These are phyloP conservation scores for Heteromyza rotundicornis DNA, from an alignment of 2,888 invertebrate species.

Conservation along the genomic window DNA sequence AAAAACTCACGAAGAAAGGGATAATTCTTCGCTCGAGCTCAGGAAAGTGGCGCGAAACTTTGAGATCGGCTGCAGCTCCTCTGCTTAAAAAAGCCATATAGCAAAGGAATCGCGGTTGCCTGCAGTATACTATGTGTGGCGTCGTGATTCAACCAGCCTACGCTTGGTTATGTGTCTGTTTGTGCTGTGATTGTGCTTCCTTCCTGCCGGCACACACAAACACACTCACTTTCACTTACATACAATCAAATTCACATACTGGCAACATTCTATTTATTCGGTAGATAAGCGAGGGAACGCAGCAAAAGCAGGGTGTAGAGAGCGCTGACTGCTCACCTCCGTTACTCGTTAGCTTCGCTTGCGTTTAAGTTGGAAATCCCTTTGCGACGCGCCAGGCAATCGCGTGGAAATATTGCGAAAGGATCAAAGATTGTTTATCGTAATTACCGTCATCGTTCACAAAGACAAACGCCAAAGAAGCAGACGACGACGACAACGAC, in stretches of 20 bases:
- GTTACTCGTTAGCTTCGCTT: slow-evolving; percentile 6
- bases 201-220: neutral
- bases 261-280: neutral
- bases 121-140: too few relatives aligned
- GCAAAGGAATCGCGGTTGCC: too few relatives aligned
- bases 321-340: too few relatives aligned
- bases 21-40: neutral
- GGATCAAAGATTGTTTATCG: slow-evolving; percentile 25
- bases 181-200: neutral
- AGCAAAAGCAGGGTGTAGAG: too few relatives aligned
- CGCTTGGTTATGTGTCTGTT: neutral
- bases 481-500: too few relatives aligned
- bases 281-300: too few relatives aligned
- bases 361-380: slow-evolving; percentile 2
- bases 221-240: neutral
- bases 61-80: neutral
- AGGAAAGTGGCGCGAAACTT: neutral
- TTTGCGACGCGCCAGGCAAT: slow-evolving; percentile 12
- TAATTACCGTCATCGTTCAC: slow-evolving; percentile 18
- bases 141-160: too few relatives aligned
- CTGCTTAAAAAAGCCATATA: neutral
- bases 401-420: slow-evolving; percentile 24
- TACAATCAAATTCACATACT: neutral
- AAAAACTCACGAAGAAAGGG: neutral
- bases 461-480: neutral